Conservation (phyloP, 2,113 vertebrate genomes). For the Macrotis lagotis region DNA sequence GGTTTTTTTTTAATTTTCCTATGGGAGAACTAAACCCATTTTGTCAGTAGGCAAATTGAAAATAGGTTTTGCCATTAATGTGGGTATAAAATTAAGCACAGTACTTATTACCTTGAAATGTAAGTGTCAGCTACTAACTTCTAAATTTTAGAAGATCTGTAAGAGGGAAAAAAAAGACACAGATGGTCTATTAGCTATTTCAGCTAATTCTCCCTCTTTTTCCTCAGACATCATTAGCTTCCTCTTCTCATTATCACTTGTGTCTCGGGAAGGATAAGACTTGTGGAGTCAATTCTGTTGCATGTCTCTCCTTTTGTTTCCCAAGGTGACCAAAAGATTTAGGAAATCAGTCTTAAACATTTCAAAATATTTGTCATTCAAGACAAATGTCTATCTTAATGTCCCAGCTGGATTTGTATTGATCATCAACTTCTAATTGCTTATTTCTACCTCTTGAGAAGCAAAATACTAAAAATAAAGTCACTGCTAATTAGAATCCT, state of each 20-base stretch:
- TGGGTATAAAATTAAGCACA: conserved; percentile 61
- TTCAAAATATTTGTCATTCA: conserved; percentile 31
- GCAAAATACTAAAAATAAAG: background rate
- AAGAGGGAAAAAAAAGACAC: conserved; percentile 23
- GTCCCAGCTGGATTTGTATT: background rate
- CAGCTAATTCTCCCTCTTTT: conserved; percentile 56
- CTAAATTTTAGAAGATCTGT: conserved; percentile 59
- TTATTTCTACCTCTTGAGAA: background rate
- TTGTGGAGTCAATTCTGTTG: conserved; percentile 14
- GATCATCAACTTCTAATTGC: background rate
- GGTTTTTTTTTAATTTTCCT: background rate
- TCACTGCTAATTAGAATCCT: background rate
- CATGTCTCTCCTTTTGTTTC: conserved; percentile 48
- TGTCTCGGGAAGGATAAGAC: conserved; percentile 58
- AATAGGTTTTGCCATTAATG: conserved; percentile 55
- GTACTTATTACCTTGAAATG: conserved; percentile 65
- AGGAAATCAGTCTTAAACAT: conserved; percentile 42
- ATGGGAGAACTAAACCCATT: conserved; percentile 40
- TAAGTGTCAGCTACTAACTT: conserved; percentile 59
- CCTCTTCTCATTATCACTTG: conserved; percentile 57
- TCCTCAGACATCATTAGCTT: conserved; percentile 55
- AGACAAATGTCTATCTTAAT: background rate
- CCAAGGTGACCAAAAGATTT: conserved; percentile 60
- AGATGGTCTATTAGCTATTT: conserved; percentile 72
- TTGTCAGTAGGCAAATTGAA: conserved; percentile 58